Percentiles rank a stretch among this genome's conserved stretches.
These are phyloP conservation scores for Dryadula phaetusa DNA, from an alignment of 2,888 invertebrate species.

Conservation along the genomic window DNA sequence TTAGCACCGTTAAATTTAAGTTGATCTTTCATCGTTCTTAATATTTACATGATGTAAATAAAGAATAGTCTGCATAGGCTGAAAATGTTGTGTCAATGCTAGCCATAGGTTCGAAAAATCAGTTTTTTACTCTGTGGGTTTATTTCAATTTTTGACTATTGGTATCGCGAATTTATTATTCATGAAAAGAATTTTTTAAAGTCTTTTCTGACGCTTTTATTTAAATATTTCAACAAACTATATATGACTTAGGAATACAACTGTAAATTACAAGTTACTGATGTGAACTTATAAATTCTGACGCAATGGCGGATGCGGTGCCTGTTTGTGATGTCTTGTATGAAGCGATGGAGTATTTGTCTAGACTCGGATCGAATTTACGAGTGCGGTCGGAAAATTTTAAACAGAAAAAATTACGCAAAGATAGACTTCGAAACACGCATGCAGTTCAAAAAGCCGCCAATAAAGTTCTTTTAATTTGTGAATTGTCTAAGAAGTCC, in stretches of 20 bases:
- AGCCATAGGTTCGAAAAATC: constrained; percentile 40
- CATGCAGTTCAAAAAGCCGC: constrained; percentile 75
- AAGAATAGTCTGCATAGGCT: constrained; percentile 1
- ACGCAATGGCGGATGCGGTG: constrained; percentile 69
- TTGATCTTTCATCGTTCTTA: neutral
- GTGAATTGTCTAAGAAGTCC: constrained; percentile 77
- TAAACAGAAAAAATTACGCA: constrained; percentile 67
- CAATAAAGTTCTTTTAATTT: constrained; percentile 73
- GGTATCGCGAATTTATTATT: constrained; percentile 43
- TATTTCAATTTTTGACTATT: constrained; percentile 52
- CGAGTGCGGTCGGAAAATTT: constrained; percentile 69
- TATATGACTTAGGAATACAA: neutral
- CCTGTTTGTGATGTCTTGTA: constrained; percentile 71
- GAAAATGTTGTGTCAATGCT: constrained; percentile 39
- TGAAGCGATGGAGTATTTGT: constrained; percentile 76
- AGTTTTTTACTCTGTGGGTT: constrained; percentile 71
- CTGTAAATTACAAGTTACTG: constrained; percentile 6
- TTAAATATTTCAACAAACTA: neutral
- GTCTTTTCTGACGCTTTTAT: neutral
- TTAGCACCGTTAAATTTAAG: constrained; percentile 6
- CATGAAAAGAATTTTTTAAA: neutral
- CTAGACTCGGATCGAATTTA: constrained; percentile 75
- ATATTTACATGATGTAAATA: neutral
- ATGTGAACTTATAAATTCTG: constrained; percentile 33
- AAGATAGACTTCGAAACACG: constrained; percentile 66